A percentile compares a stretch with the other conserved stretches of the same genome.
phyloP scores from a whole-genome alignment of 35 echinoderm and acorn worm genomes.

The Ophiothrix spiculata region DNA sequence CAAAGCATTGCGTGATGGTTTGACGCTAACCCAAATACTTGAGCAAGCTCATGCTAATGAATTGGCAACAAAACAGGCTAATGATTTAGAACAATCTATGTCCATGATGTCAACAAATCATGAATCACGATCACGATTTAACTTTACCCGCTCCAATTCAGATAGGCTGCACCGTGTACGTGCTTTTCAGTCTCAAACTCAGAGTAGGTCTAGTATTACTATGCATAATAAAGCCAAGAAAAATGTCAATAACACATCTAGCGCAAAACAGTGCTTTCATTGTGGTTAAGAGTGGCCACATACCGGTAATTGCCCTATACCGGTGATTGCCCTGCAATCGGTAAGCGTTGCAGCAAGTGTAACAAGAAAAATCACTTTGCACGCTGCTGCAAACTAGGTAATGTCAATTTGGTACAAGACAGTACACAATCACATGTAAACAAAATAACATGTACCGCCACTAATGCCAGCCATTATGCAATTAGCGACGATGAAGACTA shows the following conservation, averaged over 20 bases:
- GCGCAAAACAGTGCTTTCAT: background rate
- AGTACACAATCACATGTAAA: no score
- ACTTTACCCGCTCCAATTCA: no score
- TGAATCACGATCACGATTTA: background rate
- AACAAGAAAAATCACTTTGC: conserved; percentile 17
- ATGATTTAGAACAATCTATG: background rate
- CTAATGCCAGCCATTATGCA: no score
- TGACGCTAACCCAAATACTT: background rate
- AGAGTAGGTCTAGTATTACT: background rate
- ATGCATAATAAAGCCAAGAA: background rate
- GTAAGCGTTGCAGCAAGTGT: background rate
- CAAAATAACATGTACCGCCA: background rate
- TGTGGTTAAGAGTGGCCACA: conserved; percentile 11
- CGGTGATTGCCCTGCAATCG: conserved; percentile 7
- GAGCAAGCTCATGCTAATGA: background rate
- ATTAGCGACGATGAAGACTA: background rate
- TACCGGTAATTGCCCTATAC: background rate
- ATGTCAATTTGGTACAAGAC: background rate
- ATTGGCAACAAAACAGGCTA: background rate
- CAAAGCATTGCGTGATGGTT: background rate
- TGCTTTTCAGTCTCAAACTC: background rate
- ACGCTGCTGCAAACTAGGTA: background rate
- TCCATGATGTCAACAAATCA: background rate
- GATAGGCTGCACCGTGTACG: no score
- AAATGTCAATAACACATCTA: background rate